phyloP scores from a whole-genome alignment of 2,888 invertebrate genomes.

The Diabrotica balteata region DNA sequence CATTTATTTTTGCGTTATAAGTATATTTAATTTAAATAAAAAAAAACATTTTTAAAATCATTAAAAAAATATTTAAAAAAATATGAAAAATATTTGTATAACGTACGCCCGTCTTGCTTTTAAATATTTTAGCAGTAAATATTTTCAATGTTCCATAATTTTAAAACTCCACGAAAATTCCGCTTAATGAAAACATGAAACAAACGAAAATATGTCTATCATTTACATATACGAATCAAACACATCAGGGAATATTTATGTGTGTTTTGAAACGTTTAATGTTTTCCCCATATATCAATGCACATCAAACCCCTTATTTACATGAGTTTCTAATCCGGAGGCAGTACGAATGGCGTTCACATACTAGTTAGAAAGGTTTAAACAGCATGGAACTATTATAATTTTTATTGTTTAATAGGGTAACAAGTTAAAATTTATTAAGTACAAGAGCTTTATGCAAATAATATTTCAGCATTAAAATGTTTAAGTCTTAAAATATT shows the following conservation, averaged over 20 bases:
- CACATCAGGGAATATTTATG: conserved; percentile 31
- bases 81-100: too few species aligned
- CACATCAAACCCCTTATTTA: conserved; percentile 30
- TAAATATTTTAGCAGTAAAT: not conserved
- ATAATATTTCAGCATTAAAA: too few species aligned
- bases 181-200: conserved; percentile 13
- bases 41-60: too few species aligned
- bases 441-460: too few species aligned
- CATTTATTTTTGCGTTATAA: too few species aligned
- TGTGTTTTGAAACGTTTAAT: conserved; percentile 31
- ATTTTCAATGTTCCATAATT: not conserved
- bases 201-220: conserved; percentile 18
- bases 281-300: conserved; percentile 35
- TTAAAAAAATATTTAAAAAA: too few species aligned
- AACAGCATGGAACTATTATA: too few species aligned
- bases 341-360: not conserved
- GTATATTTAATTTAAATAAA: too few species aligned
- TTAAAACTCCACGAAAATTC: conserved; percentile 12
- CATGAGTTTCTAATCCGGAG: conserved; percentile 37
- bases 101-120: not conserved
- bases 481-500: too few species aligned
- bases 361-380: not conserved
- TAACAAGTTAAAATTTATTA: too few species aligned
- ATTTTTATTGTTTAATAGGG: too few species aligned
- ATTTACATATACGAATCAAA: conserved; percentile 28